These are phyloP conservation scores for Orthosia cruda DNA, from an alignment of 2,888 invertebrate species.

Conservation along the genomic window DNA sequence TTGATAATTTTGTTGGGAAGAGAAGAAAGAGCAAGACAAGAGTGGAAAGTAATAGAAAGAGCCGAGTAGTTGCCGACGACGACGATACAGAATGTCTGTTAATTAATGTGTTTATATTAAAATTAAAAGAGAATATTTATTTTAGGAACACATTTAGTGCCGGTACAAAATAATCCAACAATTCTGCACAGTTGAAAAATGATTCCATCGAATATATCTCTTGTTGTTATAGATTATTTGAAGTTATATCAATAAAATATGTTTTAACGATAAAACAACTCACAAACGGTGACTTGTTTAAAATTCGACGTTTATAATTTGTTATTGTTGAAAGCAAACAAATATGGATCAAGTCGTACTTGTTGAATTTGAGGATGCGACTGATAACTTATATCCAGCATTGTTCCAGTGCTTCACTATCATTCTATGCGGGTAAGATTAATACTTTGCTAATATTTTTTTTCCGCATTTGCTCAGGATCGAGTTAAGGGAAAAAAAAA, in stretches of 20 bases:
- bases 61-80: background rate
- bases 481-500: background rate
- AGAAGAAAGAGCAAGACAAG: too few relatives aligned
- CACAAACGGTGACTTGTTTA: slow-evolving; percentile 15
- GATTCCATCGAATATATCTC: background rate
- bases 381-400: slow-evolving; percentile 97
- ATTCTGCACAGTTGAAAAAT: background rate
- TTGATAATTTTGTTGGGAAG: background rate
- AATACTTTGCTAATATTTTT: background rate
- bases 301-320: background rate
- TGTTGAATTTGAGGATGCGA: slow-evolving; percentile 75
- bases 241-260: slow-evolving; percentile 14
- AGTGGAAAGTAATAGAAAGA: background rate
- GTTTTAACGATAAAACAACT: slow-evolving; percentile 1
- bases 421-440: slow-evolving; percentile 96
- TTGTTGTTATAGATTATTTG: slow-evolving; percentile 1
- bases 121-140: background rate
- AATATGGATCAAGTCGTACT: slow-evolving; percentile 74
- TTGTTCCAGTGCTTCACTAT: slow-evolving; percentile 98
- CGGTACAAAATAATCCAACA: background rate
- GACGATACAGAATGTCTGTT: background rate
- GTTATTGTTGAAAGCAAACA: slow-evolving; percentile 5
- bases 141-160: slow-evolving; percentile 12
- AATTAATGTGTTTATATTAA: background rate
- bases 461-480: background rate